A percentile compares a stretch with the other conserved stretches of the same genome.
These are phyloP conservation scores for Campaea margaritaria DNA, from an alignment of 2,888 invertebrate genomes.

Conservation along the genomic window DNA sequence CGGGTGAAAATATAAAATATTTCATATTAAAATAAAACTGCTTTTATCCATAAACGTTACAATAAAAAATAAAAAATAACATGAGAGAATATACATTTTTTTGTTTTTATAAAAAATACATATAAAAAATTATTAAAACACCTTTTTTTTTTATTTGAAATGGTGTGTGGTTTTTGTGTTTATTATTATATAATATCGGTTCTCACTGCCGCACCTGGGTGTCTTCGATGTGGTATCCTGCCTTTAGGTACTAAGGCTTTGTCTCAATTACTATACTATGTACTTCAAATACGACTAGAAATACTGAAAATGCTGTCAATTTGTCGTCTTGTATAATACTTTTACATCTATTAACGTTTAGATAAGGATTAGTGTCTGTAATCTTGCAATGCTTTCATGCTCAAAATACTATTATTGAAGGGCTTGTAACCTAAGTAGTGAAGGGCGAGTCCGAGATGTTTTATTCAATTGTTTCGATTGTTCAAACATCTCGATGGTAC, in stretches of 20 bases:
- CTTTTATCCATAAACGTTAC: too few relatives aligned
- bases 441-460: too few relatives aligned
- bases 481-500: too few relatives aligned
- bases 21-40: not conserved
- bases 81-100: too few relatives aligned
- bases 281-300: slow-evolving; percentile 71
- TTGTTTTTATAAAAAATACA: too few relatives aligned
- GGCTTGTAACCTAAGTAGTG: slow-evolving; percentile 49
- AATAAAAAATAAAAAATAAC: too few relatives aligned
- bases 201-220: slow-evolving; percentile 34
- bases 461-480: too few relatives aligned
- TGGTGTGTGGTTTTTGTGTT: too few relatives aligned
- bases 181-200: too few relatives aligned
- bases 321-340: slow-evolving; percentile 73
- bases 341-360: slow-evolving; percentile 70
- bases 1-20: slow-evolving; percentile 13
- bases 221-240: slow-evolving; percentile 58
- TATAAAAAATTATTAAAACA: not conserved
- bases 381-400: slow-evolving; percentile 64
- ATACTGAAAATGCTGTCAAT: slow-evolving; percentile 81
- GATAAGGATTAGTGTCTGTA: slow-evolving; percentile 62
- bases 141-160: too few relatives aligned
- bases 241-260: slow-evolving; percentile 70
- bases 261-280: slow-evolving; percentile 72
- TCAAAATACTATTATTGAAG: slow-evolving; percentile 45